Evolutionary conservation across 1,140 invertebrate genomes (phyloP).

Genomic region (Lepidurus apus): DNA sequence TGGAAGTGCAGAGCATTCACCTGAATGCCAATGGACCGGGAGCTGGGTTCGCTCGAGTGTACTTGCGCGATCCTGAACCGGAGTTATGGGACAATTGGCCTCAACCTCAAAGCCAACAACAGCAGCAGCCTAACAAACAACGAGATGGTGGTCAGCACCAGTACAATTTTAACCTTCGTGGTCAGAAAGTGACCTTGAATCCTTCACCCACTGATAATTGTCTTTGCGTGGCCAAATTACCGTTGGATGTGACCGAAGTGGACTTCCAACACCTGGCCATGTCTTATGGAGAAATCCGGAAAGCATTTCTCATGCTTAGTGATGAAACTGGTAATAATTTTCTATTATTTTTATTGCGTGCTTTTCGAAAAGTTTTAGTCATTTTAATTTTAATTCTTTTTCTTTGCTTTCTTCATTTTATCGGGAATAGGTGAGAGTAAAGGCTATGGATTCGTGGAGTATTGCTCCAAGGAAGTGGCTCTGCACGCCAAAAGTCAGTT

Average conservation of each 20-base stretch:
- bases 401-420: not conserved
- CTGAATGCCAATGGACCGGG: constrained; percentile 35
- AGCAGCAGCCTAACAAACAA: constrained; percentile 2
- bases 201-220: constrained; percentile 51
- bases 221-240: constrained; percentile 53
- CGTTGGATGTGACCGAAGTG: constrained; percentile 47
- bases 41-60: constrained; percentile 44
- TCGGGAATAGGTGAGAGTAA: constrained; percentile 49
- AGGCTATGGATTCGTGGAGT: constrained; percentile 58
- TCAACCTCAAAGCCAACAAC: not conserved
- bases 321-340: constrained; percentile 49
- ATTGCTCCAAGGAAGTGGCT: constrained; percentile 49
- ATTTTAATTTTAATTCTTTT: not conserved
- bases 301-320: constrained; percentile 53
- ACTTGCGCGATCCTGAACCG: constrained; percentile 44
- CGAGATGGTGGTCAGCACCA: not conserved
- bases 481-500: constrained; percentile 49
- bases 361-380: not conserved
- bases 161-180: constrained; percentile 39
- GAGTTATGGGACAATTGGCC: constrained; percentile 28
- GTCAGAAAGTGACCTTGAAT: constrained; percentile 46
- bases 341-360: not conserved
- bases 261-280: constrained; percentile 49
- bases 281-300: constrained; percentile 48
- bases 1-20: constrained; percentile 23